Conservation (phyloP, 2,888 invertebrate species). For the Eupithecia dodoneata region DNA sequence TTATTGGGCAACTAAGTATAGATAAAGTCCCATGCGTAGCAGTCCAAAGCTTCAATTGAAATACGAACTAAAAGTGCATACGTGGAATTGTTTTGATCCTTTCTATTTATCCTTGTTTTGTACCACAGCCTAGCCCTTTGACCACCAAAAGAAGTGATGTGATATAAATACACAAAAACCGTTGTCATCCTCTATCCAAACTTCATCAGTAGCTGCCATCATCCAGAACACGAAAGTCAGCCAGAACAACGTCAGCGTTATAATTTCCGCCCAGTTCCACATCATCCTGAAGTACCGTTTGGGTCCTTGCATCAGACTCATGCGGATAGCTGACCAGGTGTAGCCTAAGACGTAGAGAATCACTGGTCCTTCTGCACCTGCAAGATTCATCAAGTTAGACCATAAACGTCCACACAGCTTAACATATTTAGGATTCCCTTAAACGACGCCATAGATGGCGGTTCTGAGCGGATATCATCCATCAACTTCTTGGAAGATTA, state of each 20-base stretch:
- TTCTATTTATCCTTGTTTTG: neutral
- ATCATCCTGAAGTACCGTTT: slow-evolving; percentile 81
- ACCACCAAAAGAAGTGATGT: neutral
- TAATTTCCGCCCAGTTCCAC: slow-evolving; percentile 87
- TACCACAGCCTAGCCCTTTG: neutral
- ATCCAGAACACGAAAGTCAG: slow-evolving; percentile 86
- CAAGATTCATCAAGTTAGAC: neutral
- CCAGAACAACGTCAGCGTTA: slow-evolving; percentile 83
- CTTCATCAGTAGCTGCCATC: slow-evolving; percentile 81
- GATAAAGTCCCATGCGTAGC: neutral
- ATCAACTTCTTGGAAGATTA: neutral
- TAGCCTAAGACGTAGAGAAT: slow-evolving; percentile 83
- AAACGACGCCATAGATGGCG: neutral
- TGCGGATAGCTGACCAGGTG: slow-evolving; percentile 82
- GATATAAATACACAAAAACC: slow-evolving; percentile 19
- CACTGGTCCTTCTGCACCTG: slow-evolving; percentile 64
- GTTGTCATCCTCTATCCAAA: slow-evolving; percentile 42
- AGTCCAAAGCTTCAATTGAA: neutral
- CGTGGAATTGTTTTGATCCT: neutral
- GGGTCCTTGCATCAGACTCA: slow-evolving; percentile 84
- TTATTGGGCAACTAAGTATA: neutral
- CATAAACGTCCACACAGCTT: neutral
- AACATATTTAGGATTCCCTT: neutral
- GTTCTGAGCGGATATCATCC: neutral
- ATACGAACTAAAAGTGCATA: neutral